phyloP scores from a whole-genome alignment of 2,888 invertebrate genomes.

The Emmelina monodactyla region DNA sequence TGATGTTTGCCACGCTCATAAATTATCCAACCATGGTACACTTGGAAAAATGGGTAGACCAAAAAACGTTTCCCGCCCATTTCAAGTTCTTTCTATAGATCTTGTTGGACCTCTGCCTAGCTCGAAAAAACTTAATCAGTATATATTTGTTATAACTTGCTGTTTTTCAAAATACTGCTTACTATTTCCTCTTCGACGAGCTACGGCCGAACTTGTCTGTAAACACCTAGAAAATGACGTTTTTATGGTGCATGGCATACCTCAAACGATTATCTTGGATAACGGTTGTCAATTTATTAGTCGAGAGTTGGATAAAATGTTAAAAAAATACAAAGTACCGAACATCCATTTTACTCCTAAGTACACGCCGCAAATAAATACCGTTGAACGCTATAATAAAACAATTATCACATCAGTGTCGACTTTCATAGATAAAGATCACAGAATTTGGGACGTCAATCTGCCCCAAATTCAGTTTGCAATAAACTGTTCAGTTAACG shows the following conservation, averaged over 20 bases:
- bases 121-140: slow-evolving; percentile 14
- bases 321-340: slow-evolving; percentile 6
- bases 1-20: slow-evolving; percentile 12
- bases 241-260: slow-evolving; percentile 7
- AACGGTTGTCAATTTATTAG: slow-evolving; percentile 6
- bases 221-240: slow-evolving; percentile 8
- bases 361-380: slow-evolving; percentile 3
- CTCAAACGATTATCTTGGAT: slow-evolving; percentile 2
- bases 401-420: slow-evolving; percentile 15
- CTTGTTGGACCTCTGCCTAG: slow-evolving; percentile 18
- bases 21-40: slow-evolving; percentile 9
- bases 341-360: slow-evolving; percentile 3
- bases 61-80: slow-evolving; percentile 17
- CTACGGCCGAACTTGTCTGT: slow-evolving; percentile 10
- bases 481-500: slow-evolving; percentile 17
- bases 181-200: slow-evolving; percentile 14
- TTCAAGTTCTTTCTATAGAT: slow-evolving; percentile 17
- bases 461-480: slow-evolving; percentile 17
- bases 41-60: slow-evolving; percentile 17
- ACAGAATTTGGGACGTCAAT: slow-evolving; percentile 16
- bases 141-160: too few relatives aligned
- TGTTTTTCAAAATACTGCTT: too few relatives aligned
- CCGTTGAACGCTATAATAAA: slow-evolving; percentile 8
- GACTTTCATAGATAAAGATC: slow-evolving; percentile 15
- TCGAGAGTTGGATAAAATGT: background rate